phyloP scores from a whole-genome alignment of 2,888 invertebrate genomes.

The Malthinus flaveolus region DNA sequence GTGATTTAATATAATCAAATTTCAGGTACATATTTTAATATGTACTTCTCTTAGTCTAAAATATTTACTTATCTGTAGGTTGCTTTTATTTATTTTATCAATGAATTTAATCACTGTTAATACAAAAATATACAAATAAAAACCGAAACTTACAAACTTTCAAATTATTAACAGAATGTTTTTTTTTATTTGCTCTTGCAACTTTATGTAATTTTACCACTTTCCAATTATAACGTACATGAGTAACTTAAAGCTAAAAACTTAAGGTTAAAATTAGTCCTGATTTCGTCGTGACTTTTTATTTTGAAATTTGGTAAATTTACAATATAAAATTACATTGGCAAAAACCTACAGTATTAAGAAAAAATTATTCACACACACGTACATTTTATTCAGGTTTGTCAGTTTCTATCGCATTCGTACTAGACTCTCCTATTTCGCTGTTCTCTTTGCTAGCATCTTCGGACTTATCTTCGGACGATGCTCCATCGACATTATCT shows the following conservation, averaged over 20 bases:
- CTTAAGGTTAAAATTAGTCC: constrained; percentile 11
- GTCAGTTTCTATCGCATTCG: constrained; percentile 42
- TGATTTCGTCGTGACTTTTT: constrained; percentile 10
- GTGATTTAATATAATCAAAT: constrained; percentile 27
- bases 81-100: constrained; percentile 16
- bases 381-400: constrained; percentile 48
- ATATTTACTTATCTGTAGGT: constrained; percentile 34
- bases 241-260: constrained; percentile 14
- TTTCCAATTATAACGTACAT: constrained; percentile 18
- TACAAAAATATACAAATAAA: constrained; percentile 39
- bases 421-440: constrained; percentile 41
- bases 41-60: constrained; percentile 43
- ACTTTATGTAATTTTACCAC: constrained; percentile 37
- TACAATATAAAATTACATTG: constrained; percentile 36
- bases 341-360: constrained; percentile 38
- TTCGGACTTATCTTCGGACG: constrained; percentile 40
- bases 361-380: constrained; percentile 29
- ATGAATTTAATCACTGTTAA: constrained; percentile 43
- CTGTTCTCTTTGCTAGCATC: constrained; percentile 42
- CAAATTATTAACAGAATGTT: constrained; percentile 34
- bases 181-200: constrained; percentile 27
- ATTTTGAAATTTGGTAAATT: constrained; percentile 38
- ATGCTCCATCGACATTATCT: constrained; percentile 44
- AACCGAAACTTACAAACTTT: constrained; percentile 32
- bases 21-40: constrained; percentile 52